These are phyloP conservation scores for Saxicola maurus DNA, from an alignment of 2,797 vertebrate species.

Conservation along the genomic window DNA sequence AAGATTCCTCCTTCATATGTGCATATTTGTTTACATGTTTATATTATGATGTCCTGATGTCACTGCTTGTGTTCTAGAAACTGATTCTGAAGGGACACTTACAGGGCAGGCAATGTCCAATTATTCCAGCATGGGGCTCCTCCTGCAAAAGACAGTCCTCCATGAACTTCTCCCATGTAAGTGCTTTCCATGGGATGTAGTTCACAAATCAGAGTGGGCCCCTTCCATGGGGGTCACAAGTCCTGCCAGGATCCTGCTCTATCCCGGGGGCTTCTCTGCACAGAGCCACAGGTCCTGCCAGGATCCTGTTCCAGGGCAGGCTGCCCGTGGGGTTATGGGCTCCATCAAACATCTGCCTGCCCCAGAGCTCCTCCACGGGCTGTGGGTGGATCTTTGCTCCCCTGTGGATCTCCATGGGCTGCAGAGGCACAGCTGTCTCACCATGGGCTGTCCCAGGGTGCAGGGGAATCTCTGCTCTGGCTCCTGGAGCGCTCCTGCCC, in stretches of 20 bases:
- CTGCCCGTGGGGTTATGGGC: accelerated
- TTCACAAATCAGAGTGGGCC: neutral
- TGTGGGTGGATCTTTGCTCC: neutral
- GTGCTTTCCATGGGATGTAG: neutral
- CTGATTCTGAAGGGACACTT: neutral
- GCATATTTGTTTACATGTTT: neutral
- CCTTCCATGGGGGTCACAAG: neutral
- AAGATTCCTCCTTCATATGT: neutral
- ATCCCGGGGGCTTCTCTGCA: neutral
- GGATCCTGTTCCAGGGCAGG: neutral
- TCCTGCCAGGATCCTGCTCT: neutral
- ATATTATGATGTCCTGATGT: neutral
- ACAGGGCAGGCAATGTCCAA: neutral
- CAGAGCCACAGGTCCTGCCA: neutral
- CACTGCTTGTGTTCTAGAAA: neutral
- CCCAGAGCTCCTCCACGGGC: neutral
- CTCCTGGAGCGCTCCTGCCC: accelerated
- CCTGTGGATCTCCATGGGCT: neutral
- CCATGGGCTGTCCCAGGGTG: neutral
- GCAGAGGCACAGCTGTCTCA: neutral
- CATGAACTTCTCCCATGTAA: neutral
- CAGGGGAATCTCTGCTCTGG: neutral
- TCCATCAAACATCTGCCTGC: neutral
- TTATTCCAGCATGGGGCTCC: neutral
- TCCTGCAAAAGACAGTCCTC: neutral